Percentiles rank a stretch among this genome's conserved stretches.
These are phyloP conservation scores for Calyptomena viridis DNA, from an alignment of 2,113 vertebrate species.

Conservation along the genomic window DNA sequence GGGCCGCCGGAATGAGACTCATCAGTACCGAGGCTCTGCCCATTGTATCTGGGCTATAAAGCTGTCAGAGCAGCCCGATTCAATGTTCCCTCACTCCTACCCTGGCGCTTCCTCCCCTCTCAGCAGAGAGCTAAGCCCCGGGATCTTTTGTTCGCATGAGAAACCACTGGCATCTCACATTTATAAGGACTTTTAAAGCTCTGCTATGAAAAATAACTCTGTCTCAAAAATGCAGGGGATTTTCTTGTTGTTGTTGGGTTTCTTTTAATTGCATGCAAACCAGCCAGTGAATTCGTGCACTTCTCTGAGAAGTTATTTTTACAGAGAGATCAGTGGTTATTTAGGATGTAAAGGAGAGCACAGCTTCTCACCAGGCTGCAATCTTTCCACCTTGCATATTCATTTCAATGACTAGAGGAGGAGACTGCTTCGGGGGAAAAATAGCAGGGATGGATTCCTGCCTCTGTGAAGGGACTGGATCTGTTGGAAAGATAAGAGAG, in stretches of 20 bases:
- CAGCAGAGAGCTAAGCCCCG: conserved; percentile 45
- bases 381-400: conserved; percentile 45
- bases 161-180: conserved; percentile 63
- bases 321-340: background rate
- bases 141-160: conserved; percentile 64
- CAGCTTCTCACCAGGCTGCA: background rate
- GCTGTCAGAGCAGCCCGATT: conserved; percentile 67
- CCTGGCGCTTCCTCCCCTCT: conserved; percentile 42
- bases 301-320: background rate
- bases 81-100: conserved; percentile 41
- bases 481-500: background rate
- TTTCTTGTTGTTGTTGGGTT: background rate
- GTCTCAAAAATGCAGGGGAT: background rate
- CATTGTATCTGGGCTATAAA: conserved; percentile 73
- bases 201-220: conserved; percentile 42
- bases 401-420: background rate
- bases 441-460: background rate
- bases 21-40: conserved; percentile 58
- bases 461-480: background rate
- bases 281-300: background rate
- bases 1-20: conserved; percentile 48
- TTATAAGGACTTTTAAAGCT: conserved; percentile 34
- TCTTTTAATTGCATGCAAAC: background rate
- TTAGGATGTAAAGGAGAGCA: conserved; percentile 1
- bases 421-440: background rate